Evolutionary conservation across 2,888 invertebrate genomes (phyloP).

Genomic region (Spatulosminthurus flaviceps): DNA sequence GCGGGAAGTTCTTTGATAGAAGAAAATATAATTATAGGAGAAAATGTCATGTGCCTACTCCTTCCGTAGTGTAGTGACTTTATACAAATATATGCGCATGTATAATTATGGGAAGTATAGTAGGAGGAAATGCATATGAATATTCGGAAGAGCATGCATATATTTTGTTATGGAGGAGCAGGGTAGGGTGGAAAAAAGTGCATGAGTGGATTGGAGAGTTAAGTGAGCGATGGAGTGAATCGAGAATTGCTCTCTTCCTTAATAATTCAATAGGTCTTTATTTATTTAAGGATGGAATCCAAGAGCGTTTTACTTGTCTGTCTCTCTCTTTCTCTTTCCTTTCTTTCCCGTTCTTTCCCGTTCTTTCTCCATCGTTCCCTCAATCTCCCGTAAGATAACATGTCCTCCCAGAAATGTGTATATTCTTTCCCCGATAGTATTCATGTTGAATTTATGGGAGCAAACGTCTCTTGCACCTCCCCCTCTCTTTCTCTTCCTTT

Average conservation of each 20-base stretch:
- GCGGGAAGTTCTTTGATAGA: no score
- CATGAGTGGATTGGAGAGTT: background rate
- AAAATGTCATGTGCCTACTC: no score
- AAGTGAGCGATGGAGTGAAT: constrained; percentile 27
- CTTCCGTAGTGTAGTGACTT: no score
- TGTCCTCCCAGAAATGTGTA: no score
- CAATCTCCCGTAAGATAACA: background rate
- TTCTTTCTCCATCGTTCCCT: background rate
- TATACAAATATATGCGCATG: no score
- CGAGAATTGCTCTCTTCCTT: constrained; percentile 32
- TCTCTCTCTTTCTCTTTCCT: constrained; percentile 9
- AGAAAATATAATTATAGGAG: no score
- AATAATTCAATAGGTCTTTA: constrained; percentile 38
- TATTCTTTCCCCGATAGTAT: background rate
- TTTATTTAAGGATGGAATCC: constrained; percentile 39
- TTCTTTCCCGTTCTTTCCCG: background rate
- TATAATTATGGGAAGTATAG: no score
- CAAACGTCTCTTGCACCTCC: no score
- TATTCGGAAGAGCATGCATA: no score
- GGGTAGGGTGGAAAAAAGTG: background rate
- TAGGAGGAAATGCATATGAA: no score
- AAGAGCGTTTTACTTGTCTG: constrained; percentile 6
- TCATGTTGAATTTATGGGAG: no score
- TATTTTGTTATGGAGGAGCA: background rate
- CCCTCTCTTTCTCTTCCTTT: no score